A percentile compares a stretch with the other conserved stretches of the same genome.
These are phyloP conservation scores for Ecdyonurus torrentis DNA, from an alignment of 2,888 invertebrate species.

Conservation along the genomic window DNA sequence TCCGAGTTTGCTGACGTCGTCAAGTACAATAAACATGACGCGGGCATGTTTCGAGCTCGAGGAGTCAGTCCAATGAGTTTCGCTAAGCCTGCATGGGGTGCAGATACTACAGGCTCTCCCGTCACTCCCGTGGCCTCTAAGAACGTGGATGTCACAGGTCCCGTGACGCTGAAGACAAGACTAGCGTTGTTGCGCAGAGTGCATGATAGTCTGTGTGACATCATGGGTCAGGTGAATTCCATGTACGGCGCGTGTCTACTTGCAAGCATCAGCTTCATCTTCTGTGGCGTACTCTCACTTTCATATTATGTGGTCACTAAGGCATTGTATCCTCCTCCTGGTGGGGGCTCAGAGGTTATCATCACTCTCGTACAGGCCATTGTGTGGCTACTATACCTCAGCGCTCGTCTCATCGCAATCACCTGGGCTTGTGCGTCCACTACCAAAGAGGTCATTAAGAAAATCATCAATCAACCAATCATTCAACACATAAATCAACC, in stretches of 20 bases:
- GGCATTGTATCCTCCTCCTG: neutral
- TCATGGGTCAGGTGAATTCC: neutral
- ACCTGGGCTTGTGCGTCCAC: neutral
- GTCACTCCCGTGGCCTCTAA: neutral
- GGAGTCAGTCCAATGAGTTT: neutral
- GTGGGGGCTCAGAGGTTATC: neutral
- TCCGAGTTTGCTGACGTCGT: neutral
- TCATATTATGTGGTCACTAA: conserved; percentile 1
- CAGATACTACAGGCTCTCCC: neutral
- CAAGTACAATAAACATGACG: neutral
- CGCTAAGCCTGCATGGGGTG: neutral
- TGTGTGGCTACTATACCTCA: neutral
- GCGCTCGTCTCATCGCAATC: neutral
- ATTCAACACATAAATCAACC: neutral
- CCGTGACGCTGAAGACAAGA: neutral
- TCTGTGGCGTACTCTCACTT: neutral
- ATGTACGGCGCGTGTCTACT: neutral
- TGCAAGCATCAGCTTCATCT: neutral
- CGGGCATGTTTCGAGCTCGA: neutral
- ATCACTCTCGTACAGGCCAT: neutral
- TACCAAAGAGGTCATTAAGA: neutral
- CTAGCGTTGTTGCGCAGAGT: neutral
- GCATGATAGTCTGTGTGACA: neutral
- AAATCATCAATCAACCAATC: neutral
- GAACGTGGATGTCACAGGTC: neutral